These are phyloP conservation scores for Tipula helvola DNA, from an alignment of 2,888 invertebrate species.

Conservation along the genomic window DNA sequence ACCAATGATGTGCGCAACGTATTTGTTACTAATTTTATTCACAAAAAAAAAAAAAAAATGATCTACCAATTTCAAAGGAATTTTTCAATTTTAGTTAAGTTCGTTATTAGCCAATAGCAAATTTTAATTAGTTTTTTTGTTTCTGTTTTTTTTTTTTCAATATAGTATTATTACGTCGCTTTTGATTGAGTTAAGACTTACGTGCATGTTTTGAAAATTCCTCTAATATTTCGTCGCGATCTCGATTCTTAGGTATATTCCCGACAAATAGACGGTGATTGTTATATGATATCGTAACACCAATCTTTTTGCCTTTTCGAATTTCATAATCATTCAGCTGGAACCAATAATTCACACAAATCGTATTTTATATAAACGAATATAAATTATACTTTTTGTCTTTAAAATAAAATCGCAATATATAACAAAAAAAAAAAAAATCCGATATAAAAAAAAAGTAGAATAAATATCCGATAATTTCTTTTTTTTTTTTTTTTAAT, in stretches of 20 bases:
- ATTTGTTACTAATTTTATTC: slow-evolving; percentile 4
- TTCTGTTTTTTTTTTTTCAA: background rate
- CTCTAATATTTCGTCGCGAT: slow-evolving; percentile 97
- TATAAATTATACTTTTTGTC: background rate
- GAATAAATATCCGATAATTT: background rate
- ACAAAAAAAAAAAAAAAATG: background rate
- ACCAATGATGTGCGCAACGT: background rate
- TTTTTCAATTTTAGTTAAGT: background rate
- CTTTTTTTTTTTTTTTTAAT: background rate
- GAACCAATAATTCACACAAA: slow-evolving; percentile 48
- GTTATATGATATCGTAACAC: slow-evolving; percentile 99
- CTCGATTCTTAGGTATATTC: slow-evolving; percentile 99
- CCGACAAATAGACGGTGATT: slow-evolving; percentile 99
- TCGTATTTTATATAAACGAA: slow-evolving; percentile 8
- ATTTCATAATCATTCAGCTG: slow-evolving; percentile 99
- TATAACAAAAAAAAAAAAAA: background rate
- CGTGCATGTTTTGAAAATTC: slow-evolving; percentile 99
- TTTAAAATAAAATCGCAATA: slow-evolving; percentile 7
- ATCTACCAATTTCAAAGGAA: background rate
- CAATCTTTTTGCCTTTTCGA: slow-evolving; percentile 98
- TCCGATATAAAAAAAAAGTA: background rate
- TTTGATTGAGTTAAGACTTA: slow-evolving; percentile 47
- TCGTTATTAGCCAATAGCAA: background rate
- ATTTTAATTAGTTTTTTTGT: background rate
- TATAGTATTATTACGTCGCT: slow-evolving; percentile 19